These are phyloP conservation scores for Chymomyza caudatula DNA, from an alignment of 2,888 invertebrate species.

Conservation along the genomic window DNA sequence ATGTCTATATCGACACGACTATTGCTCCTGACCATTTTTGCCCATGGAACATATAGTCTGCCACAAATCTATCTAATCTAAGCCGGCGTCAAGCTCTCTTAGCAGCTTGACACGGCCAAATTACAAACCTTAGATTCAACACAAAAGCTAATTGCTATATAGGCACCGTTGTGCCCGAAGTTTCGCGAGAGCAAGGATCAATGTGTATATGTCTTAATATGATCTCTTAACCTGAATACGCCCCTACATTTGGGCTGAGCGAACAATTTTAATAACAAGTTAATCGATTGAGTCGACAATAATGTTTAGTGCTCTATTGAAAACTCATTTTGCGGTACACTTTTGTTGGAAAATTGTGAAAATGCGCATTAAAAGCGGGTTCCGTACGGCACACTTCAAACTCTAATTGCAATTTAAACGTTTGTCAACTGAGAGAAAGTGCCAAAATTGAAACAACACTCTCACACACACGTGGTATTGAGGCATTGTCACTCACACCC, in stretches of 20 bases:
- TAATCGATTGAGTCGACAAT: slow-evolving; percentile 38
- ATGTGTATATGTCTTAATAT: too few species aligned
- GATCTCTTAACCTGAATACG: too few species aligned
- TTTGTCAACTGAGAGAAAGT: slow-evolving; percentile 40
- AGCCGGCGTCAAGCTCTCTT: too few species aligned
- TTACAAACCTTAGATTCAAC: too few species aligned
- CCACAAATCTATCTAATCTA: too few species aligned
- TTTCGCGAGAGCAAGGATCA: too few species aligned
- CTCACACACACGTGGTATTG: neutral
- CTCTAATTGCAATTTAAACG: slow-evolving; percentile 63
- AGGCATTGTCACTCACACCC: slow-evolving; percentile 31
- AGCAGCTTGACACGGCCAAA: too few species aligned
- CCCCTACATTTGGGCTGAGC: slow-evolving; percentile 6
- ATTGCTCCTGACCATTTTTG: too few species aligned
- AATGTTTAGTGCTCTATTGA: slow-evolving; percentile 36
- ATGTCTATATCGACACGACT: too few species aligned
- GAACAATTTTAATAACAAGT: slow-evolving; percentile 6
- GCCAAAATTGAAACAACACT: slow-evolving; percentile 22
- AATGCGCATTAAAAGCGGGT: slow-evolving; percentile 48
- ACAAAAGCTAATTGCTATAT: too few species aligned
- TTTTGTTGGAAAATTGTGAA: slow-evolving; percentile 50
- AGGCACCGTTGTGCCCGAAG: too few species aligned
- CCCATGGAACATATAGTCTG: too few species aligned
- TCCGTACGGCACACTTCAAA: slow-evolving; percentile 26
- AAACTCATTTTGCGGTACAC: slow-evolving; percentile 55